Percentiles rank a stretch among this genome's conserved stretches.
Evolutionary conservation across 2,113 vertebrate genomes (phyloP).

Genomic region (Tiliqua scincoides): DNA sequence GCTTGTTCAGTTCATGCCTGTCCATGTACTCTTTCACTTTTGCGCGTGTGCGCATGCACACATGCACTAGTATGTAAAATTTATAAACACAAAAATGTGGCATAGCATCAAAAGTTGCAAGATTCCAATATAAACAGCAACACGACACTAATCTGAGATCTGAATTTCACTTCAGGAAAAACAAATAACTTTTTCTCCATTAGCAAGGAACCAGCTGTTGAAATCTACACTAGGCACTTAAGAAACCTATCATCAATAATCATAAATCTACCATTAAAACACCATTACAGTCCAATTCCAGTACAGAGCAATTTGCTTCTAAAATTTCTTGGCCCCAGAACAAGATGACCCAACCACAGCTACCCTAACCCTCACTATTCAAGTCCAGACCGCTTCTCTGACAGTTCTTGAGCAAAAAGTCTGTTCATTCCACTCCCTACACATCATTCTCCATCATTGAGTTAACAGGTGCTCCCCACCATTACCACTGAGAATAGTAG

Average conservation of each 20-base stretch:
- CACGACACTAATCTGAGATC: background rate
- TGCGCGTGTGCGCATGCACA: too few relatives aligned
- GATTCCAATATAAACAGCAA: background rate
- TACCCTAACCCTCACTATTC: background rate
- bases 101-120: background rate
- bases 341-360: background rate
- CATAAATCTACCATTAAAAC: slow-evolving; percentile 31
- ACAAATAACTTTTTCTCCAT: background rate
- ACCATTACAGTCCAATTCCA: accelerated
- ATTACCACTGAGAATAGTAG: background rate
- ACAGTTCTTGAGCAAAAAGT: background rate
- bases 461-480: background rate
- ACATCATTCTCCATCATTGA: background rate
- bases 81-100: slow-evolving; percentile 4
- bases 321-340: slow-evolving; percentile 25
- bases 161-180: slow-evolving; percentile 13
- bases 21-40: background rate
- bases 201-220: accelerated
- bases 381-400: background rate
- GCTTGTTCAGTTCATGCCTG: too few relatives aligned
- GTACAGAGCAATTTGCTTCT: slow-evolving; percentile 17
- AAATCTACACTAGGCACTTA: accelerated
- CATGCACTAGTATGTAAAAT: accelerated
- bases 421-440: background rate
- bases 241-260: background rate